phyloP scores from a whole-genome alignment of 2,888 invertebrate genomes.

The Meiosimyza decipiens region DNA sequence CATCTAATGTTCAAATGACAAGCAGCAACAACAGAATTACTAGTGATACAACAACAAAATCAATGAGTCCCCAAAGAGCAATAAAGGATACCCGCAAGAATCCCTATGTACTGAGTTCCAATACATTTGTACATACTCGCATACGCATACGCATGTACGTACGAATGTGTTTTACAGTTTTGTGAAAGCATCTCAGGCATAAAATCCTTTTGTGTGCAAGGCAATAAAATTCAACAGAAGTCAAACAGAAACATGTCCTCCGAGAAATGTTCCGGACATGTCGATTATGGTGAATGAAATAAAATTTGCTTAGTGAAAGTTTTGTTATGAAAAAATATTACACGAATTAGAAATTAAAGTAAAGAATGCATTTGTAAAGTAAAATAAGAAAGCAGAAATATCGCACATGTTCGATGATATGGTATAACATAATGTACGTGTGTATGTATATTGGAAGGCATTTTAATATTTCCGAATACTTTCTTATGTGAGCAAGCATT shows the following conservation, averaged over 20 bases:
- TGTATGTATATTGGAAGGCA: no score
- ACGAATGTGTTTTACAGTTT: neutral
- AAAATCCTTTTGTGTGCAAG: slow-evolving; percentile 13
- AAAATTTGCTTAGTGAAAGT: slow-evolving; percentile 19
- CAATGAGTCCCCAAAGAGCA: slow-evolving; percentile 30
- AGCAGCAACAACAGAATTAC: slow-evolving; percentile 3
- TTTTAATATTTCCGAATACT: no score
- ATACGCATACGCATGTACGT: neutral
- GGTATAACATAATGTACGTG: no score
- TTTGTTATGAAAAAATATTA: neutral
- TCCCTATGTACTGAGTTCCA: slow-evolving; percentile 34
- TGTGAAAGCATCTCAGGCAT: neutral
- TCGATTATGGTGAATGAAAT: slow-evolving; percentile 21
- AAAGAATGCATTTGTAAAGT: neutral
- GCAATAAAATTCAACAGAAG: slow-evolving; percentile 22
- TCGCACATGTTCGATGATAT: no score
- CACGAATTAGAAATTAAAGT: no score
- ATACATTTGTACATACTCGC: slow-evolving; percentile 11
- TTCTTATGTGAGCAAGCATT: no score
- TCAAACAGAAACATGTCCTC: slow-evolving; percentile 14
- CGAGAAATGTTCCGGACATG: slow-evolving; percentile 12
- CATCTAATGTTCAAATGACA: slow-evolving; percentile 3
- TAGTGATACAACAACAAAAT: neutral
- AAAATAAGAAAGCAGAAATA: no score
- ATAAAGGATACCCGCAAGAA: slow-evolving; percentile 32